phyloP scores from a whole-genome alignment of 2,113 vertebrate species.

The Alligator mississippiensis region DNA sequence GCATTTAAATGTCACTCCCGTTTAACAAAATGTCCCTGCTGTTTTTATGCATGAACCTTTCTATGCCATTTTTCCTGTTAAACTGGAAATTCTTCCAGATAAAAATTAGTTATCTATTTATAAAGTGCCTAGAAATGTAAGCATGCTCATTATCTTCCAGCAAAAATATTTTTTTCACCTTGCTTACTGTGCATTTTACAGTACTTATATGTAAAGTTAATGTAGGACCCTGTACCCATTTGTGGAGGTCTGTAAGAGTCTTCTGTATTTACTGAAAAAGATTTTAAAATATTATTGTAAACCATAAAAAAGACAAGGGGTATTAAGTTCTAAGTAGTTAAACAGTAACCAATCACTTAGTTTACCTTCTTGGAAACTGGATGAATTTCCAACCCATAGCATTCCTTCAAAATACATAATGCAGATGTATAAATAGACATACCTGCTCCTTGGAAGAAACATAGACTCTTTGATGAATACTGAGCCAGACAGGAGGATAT shows the following conservation, averaged over 20 bases:
- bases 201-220: background rate
- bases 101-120: background rate
- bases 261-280: background rate
- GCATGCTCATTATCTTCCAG: background rate
- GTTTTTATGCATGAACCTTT: background rate
- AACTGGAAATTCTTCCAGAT: background rate
- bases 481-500: conserved; percentile 96
- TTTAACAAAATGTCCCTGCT: background rate
- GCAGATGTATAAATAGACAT: conserved; percentile 53
- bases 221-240: too few relatives aligned
- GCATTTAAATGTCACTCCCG: background rate
- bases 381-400: background rate
- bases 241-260: background rate
- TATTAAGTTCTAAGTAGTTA: background rate
- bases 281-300: background rate
- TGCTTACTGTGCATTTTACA: background rate
- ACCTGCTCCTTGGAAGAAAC: conserved; percentile 99
- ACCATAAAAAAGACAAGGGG: background rate
- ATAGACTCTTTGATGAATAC: conserved; percentile 99
- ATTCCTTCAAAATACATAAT: background rate
- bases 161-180: background rate
- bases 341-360: too few relatives aligned
- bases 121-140: background rate
- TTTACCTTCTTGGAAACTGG: background rate
- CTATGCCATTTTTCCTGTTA: background rate